Evolutionary conservation across 2,888 invertebrate species (phyloP), one percentile per base, ranked within the genome.

Genomic region (Microctonus brassicae): DNA sequence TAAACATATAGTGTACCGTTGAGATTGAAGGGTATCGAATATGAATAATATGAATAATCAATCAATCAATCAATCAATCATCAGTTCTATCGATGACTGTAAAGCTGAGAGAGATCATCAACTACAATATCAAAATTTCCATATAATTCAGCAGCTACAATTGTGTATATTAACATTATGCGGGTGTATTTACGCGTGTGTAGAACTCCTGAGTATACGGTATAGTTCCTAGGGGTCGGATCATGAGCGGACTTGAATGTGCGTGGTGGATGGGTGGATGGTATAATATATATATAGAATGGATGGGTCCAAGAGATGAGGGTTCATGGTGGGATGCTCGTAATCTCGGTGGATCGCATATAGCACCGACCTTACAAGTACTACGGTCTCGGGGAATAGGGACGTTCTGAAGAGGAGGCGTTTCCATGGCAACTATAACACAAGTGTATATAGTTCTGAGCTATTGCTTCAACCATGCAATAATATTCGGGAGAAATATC

Each of bases 391-490:
- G n/a, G 17, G 53, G 53, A 55, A 69, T 53, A 62, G 69, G 62
- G 63, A 52, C 52, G 63, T 57, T 73, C 69, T 73, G 70, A 76
- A 76, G n/a, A n/a, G n/a, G 79, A 73, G 80, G 80, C 76, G 80
- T 80, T 77, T 76, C 80, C 82, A 81, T 82, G 78, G 78, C 76
- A 74, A 80, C 81, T n/a, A n/a, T 78, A 63, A 68, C 66, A 33
- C 68, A 62, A 68, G 70, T 20, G 58, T 69, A n/a, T n/a, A n/a
- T n/a, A n/a, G 68, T 47, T 58, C 73, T 61, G n/a, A n/a, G n/a
- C 17, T 60, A 60, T 52, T 72, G 20, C 69, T 64, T 69, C 26
- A 55, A 55, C 34, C 66, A 66, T 10, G 34, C 29, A 47, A 63
- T 22, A 61, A 57, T 64, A 68, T 64, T 20, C 53, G 34, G 13